Percentiles rank a stretch among this genome's conserved stretches.
Evolutionary conservation across 2,888 invertebrate genomes (phyloP).

Genomic region (Athalia cordata): DNA sequence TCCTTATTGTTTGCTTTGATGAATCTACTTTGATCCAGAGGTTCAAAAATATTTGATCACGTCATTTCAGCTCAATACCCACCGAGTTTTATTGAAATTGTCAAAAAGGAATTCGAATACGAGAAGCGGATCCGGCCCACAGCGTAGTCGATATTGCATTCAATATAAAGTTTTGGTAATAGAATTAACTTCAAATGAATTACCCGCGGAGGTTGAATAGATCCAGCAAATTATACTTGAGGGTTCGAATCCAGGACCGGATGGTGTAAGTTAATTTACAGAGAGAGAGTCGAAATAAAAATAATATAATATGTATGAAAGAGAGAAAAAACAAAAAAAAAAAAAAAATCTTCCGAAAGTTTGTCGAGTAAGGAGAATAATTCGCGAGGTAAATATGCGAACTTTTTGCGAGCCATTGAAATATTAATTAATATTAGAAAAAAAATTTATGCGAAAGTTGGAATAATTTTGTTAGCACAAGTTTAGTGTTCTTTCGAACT

Average conservation of each 20-base stretch:
- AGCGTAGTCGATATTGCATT: no score
- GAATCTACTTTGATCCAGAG: constrained; percentile 26
- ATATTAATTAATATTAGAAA: constrained; percentile 45
- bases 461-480: constrained; percentile 38
- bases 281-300: not conserved
- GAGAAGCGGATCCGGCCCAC: not conserved
- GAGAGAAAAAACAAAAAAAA: not conserved
- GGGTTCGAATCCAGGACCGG: not conserved
- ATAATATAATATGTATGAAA: not conserved
- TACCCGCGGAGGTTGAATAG: no score
- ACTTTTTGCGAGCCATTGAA: constrained; percentile 33
- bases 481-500: constrained; percentile 9
- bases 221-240: no score
- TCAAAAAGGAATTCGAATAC: constrained; percentile 7
- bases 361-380: constrained; percentile 34
- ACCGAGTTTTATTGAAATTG: constrained; percentile 24
- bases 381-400: constrained; percentile 38
- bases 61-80: constrained; percentile 11
- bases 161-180: no score
- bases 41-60: constrained; percentile 21
- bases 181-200: no score
- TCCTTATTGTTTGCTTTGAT: constrained; percentile 3
- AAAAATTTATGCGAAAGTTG: constrained; percentile 18
- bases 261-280: not conserved
- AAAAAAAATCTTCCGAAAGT: constrained; percentile 25